A percentile compares a stretch with the other conserved stretches of the same genome.
phyloP scores from a whole-genome alignment of 1,140 invertebrate species.

The Halesus radiatus region DNA sequence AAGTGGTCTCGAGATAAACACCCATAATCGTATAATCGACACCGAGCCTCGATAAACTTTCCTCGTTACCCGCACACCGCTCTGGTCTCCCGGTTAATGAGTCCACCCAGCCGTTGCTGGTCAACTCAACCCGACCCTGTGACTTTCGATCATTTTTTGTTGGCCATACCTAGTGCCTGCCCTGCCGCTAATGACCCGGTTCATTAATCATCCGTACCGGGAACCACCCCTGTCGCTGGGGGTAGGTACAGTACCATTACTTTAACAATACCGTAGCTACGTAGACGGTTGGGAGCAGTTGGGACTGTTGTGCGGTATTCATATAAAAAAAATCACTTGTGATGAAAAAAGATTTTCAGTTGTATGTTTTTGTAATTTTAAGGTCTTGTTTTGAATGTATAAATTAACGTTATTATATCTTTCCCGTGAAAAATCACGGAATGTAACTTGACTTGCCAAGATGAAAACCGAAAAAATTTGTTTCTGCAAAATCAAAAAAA shows the following conservation, averaged over 20 bases:
- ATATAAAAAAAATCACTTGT: too few species aligned
- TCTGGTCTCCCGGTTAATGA: too few species aligned
- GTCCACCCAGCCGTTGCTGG: not conserved
- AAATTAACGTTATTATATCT: too few species aligned
- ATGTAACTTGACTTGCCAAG: too few species aligned
- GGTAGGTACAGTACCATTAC: not conserved
- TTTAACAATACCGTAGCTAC: not conserved
- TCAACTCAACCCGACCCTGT: not conserved
- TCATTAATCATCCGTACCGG: conserved; percentile 15
- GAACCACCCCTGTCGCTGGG: not conserved
- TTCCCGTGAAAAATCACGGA: too few species aligned
- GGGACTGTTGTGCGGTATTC: too few species aligned
- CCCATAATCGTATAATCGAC: not conserved
- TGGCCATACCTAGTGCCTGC: not conserved
- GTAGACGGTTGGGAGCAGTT: too few species aligned
- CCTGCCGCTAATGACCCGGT: not conserved
- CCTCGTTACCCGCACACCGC: not conserved
- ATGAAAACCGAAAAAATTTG: too few species aligned
- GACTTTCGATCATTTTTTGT: conserved; percentile 18
- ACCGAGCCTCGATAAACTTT: conserved; percentile 16
- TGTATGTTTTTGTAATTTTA: too few species aligned
- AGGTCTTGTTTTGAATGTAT: too few species aligned
- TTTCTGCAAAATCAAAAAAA: too few species aligned
- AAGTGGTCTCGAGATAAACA: conserved; percentile 1
- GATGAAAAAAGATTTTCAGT: too few species aligned